These are phyloP conservation scores for Galerucella calmariensis DNA, from an alignment of 2,888 invertebrate species.

Conservation along the genomic window DNA sequence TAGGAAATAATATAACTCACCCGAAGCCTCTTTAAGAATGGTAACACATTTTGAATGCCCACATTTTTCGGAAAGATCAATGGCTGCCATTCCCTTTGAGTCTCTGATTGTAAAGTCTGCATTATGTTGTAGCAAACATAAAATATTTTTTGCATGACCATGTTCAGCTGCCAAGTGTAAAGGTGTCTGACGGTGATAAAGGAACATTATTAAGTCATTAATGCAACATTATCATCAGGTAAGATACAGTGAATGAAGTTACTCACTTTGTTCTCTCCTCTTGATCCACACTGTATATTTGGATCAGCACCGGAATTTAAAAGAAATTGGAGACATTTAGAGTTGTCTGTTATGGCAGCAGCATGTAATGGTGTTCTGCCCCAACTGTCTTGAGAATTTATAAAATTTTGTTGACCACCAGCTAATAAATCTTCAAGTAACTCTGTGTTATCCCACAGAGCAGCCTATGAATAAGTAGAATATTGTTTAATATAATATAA, in stretches of 20 bases:
- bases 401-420: slow-evolving; percentile 72
- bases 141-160: slow-evolving; percentile 79
- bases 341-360: slow-evolving; percentile 82
- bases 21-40: slow-evolving; percentile 74
- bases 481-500: background rate
- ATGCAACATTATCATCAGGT: too few species aligned
- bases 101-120: slow-evolving; percentile 74
- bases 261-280: slow-evolving; percentile 73
- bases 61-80: slow-evolving; percentile 77
- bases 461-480: slow-evolving; percentile 69
- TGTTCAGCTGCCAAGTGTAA: slow-evolving; percentile 85
- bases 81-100: slow-evolving; percentile 76
- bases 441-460: slow-evolving; percentile 89
- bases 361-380: slow-evolving; percentile 84
- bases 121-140: slow-evolving; percentile 73
- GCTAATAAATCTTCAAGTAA: slow-evolving; percentile 82
- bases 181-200: slow-evolving; percentile 71
- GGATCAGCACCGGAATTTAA: slow-evolving; percentile 78
- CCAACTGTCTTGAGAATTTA: slow-evolving; percentile 80
- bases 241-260: background rate
- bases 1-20: slow-evolving; percentile 61
- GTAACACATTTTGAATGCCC: slow-evolving; percentile 75
- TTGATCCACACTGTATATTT: slow-evolving; percentile 74
- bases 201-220: background rate
- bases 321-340: slow-evolving; percentile 79